These are phyloP conservation scores for Clamator glandarius DNA, from an alignment of 2,797 vertebrate genomes.

Conservation along the genomic window DNA sequence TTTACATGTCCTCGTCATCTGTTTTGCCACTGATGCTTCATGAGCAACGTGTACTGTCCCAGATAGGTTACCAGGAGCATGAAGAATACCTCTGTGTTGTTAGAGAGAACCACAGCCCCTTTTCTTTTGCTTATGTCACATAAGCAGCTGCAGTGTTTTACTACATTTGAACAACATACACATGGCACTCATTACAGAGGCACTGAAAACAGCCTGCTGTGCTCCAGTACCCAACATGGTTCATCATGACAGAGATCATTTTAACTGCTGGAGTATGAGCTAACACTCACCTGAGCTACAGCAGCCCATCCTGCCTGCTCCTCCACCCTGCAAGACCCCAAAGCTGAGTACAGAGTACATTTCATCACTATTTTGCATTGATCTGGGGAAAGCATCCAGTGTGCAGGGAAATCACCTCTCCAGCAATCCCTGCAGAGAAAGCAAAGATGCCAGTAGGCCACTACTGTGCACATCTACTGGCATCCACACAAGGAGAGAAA, in stretches of 20 bases:
- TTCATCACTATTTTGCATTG: background rate
- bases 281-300: background rate
- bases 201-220: background rate
- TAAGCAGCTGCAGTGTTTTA: background rate
- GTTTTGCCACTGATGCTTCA: too few species aligned
- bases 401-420: background rate
- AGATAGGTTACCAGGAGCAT: background rate
- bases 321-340: background rate
- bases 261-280: background rate
- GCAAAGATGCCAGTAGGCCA: background rate
- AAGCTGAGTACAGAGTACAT: background rate
- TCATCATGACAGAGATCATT: background rate
- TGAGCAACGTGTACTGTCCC: rapidly evolving
- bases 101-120: background rate
- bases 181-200: background rate
- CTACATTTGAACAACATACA: background rate
- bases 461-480: rapidly evolving
- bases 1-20: background rate
- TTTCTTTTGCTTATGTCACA: background rate
- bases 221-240: background rate
- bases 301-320: background rate
- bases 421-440: background rate
- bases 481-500: background rate
- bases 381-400: background rate
- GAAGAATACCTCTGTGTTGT: background rate